Conservation (phyloP, 2,797 vertebrate genomes). For the Phalloptychus januarius region DNA sequence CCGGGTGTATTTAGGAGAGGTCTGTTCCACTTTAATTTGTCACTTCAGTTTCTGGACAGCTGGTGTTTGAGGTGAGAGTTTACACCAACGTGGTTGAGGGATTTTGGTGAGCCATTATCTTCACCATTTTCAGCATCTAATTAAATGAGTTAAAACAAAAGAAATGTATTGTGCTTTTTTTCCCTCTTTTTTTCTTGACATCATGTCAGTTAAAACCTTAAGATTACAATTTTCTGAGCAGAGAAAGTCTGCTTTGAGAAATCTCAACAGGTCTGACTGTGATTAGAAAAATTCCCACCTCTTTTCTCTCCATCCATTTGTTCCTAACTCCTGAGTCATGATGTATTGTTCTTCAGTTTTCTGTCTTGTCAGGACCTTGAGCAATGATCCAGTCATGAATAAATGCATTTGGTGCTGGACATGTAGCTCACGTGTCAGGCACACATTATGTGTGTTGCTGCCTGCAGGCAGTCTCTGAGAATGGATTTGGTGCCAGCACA, state of each 20-base stretch:
- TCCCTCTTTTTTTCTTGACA: no score
- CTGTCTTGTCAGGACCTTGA: constrained; percentile 47
- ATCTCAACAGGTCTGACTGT: not conserved
- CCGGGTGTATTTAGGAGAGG: not conserved
- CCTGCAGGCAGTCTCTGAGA: constrained; percentile 52
- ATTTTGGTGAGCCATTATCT: not conserved
- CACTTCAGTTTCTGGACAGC: not conserved
- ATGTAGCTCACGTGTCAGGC: constrained; percentile 65
- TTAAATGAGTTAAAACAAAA: not conserved
- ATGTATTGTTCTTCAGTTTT: constrained; percentile 26
- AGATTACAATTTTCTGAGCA: not conserved
- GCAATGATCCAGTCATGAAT: constrained; percentile 57
- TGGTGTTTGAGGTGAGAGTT: not conserved
- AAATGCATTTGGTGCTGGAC: constrained; percentile 44
- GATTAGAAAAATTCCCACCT: constrained; percentile 9
- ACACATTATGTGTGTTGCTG: constrained; percentile 56
- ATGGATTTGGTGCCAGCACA: constrained; percentile 56
- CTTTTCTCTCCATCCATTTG: constrained; percentile 23
- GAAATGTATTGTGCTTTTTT: not conserved
- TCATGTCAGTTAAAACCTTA: no score
- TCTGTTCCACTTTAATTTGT: not conserved
- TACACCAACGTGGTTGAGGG: not conserved
- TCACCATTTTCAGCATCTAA: not conserved
- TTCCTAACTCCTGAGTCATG: constrained; percentile 36
- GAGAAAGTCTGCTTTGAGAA: not conserved